Evolutionary conservation across 2,113 vertebrate genomes (phyloP), one percentile per base, ranked within the genome.

Genomic region (Catharus bicknelli): DNA sequence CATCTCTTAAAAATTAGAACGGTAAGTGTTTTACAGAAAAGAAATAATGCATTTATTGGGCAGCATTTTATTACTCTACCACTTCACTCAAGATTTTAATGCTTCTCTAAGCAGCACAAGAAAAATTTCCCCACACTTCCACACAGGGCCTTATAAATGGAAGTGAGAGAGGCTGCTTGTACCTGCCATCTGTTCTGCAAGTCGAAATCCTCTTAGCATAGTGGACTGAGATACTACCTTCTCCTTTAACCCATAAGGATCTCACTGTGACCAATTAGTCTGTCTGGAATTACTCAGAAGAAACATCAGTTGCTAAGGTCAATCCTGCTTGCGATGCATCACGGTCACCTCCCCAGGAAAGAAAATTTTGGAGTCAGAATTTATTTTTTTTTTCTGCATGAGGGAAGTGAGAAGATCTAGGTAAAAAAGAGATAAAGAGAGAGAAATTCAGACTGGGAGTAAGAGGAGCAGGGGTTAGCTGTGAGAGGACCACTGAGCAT

Each of bases 121-220:
- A 64, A 86, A 92, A 84, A 57, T 25, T 45, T 76, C 73, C 40
- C 30, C 26, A 27, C 29, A 84, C 90, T 94, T 86, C 67, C 32
- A 68, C 26, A 47, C 5, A 66, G 7, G 5, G 21, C 29, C 7
- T 55, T 74, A 76, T 47, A 86, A 92, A 55, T 26, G 47, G 68
- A 86, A 73, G 62, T 4, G 12, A 80, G 78, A 87, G 59, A 84
- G 29, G 29, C 90, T 0, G 0, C 43, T 70, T 14, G 1, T 68
- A 84, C 27, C 55, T 93, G 83, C 91, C 90, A 94, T 88, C 93
- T 96, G 86, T 80, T 94, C 75, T 70, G 43, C 84, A 84, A 80
- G 74, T 50, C 5, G 5, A 94, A 95, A 95, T 90, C 70, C 72
- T 93, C 68, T 94, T 61, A 87, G 43, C 40, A 59, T 34, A 81